These are phyloP conservation scores for Phortica magna DNA, from an alignment of 2,888 invertebrate genomes.

Conservation along the genomic window DNA sequence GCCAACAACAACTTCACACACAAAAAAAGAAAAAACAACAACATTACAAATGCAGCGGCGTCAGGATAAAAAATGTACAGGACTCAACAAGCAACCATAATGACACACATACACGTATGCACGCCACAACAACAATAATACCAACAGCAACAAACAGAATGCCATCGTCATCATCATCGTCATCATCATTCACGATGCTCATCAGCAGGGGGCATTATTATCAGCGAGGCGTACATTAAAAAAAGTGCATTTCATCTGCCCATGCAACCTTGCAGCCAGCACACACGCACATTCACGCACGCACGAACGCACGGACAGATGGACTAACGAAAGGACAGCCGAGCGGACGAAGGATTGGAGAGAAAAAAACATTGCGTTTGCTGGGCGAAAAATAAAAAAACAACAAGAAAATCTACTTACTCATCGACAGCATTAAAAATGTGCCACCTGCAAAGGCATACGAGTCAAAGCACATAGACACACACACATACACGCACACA, in stretches of 20 bases:
- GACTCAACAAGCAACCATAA: background rate
- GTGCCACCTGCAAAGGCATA: slow-evolving; percentile 43
- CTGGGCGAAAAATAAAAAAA: slow-evolving; percentile 36
- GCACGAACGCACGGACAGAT: slow-evolving; percentile 14
- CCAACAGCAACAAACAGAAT: background rate
- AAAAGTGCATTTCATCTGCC: background rate
- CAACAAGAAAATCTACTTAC: slow-evolving; percentile 71
- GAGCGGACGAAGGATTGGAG: background rate
- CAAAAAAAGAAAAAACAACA: slow-evolving; percentile 18
- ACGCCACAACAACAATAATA: background rate
- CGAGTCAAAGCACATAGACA: slow-evolving; percentile 50
- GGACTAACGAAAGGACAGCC: background rate
- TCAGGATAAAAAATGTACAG: slow-evolving; percentile 16
- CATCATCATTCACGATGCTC: background rate
- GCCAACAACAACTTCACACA: slow-evolving; percentile 20
- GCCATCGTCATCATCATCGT: slow-evolving; percentile 44
- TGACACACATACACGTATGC: background rate
- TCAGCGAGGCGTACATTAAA: slow-evolving; percentile 63
- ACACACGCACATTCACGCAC: slow-evolving; percentile 30
- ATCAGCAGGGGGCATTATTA: slow-evolving; percentile 62
- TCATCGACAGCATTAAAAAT: slow-evolving; percentile 55
- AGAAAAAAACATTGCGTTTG: slow-evolving; percentile 51
- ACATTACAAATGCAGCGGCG: slow-evolving; percentile 46
- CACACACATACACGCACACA: slow-evolving; percentile 65
- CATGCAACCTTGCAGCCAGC: background rate